Conservation (phyloP, 2,888 invertebrate genomes). For the Pterostichus niger region DNA sequence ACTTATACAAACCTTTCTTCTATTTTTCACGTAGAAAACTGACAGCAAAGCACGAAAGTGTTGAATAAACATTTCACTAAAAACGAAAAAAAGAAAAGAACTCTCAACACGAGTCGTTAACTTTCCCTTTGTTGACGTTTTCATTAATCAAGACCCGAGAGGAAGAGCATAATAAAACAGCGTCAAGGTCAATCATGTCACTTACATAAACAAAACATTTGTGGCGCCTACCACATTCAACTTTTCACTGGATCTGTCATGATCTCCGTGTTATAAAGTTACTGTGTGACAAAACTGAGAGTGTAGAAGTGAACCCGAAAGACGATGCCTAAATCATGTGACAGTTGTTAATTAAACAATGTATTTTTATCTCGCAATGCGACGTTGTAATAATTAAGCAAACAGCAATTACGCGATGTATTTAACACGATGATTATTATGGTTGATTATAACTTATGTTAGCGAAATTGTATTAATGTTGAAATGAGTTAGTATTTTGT, state of each 20-base stretch:
- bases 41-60: not conserved
- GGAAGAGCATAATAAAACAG: constrained; percentile 4
- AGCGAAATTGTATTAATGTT: constrained; percentile 17
- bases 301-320: constrained; percentile 15
- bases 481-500: not conserved
- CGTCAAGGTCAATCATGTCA: constrained; percentile 53
- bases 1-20: too few species aligned
- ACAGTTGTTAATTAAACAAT: constrained; percentile 48
- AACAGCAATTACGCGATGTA: constrained; percentile 41
- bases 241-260: not conserved
- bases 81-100: constrained; percentile 3
- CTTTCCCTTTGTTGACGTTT: constrained; percentile 37
- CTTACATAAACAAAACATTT: constrained; percentile 40
- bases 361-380: constrained; percentile 49
- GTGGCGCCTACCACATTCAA: constrained; percentile 39
- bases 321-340: constrained; percentile 45
- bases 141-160: constrained; percentile 36
- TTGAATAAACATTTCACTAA: constrained; percentile 3
- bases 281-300: not conserved
- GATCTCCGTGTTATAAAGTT: constrained; percentile 10
- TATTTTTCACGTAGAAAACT: too few species aligned
- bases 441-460: constrained; percentile 8
- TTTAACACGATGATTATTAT: constrained; percentile 23
- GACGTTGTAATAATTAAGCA: constrained; percentile 52
- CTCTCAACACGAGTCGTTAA: not conserved